Evolutionary conservation across 2,888 invertebrate species (phyloP).

Genomic region (Sesamia inferens): DNA sequence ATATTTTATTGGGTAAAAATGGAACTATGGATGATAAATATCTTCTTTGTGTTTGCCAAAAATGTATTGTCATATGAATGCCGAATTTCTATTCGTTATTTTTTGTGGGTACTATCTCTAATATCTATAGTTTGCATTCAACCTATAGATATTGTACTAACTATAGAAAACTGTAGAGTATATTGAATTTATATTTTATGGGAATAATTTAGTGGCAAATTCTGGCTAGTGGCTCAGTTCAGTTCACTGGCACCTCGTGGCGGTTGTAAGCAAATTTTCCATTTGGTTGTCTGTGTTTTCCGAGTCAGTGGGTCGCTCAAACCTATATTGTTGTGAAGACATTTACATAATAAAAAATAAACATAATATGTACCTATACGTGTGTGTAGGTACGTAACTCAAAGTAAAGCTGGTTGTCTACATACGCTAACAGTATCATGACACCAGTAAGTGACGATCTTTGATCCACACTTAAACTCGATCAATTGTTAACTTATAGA

Average conservation of each 20-base stretch:
- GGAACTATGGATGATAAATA: conserved; percentile 32
- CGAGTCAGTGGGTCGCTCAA: conserved; percentile 71
- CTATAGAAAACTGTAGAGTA: no score
- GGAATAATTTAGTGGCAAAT: conserved; percentile 44
- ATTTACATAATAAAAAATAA: conserved; percentile 41
- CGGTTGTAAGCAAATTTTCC: conserved; percentile 72
- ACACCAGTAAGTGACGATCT: no score
- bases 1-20: conserved; percentile 35
- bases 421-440: no score
- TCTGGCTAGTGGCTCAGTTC: conserved; percentile 47
- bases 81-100: conserved; percentile 13
- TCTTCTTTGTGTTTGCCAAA: conserved; percentile 21
- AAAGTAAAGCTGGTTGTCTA: neutral
- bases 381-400: conserved; percentile 11
- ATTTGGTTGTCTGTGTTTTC: conserved; percentile 78
- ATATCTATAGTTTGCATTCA: conserved; percentile 30
- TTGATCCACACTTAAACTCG: no score
- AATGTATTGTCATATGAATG: conserved; percentile 34
- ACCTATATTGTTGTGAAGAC: conserved; percentile 64
- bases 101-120: conserved; percentile 21
- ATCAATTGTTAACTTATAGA: no score
- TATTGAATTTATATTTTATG: no score
- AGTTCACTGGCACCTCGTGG: conserved; percentile 51
- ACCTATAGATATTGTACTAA: neutral
- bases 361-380: neutral